Conservation (phyloP, 1,140 invertebrate genomes). For the Eumeta japonica region DNA sequence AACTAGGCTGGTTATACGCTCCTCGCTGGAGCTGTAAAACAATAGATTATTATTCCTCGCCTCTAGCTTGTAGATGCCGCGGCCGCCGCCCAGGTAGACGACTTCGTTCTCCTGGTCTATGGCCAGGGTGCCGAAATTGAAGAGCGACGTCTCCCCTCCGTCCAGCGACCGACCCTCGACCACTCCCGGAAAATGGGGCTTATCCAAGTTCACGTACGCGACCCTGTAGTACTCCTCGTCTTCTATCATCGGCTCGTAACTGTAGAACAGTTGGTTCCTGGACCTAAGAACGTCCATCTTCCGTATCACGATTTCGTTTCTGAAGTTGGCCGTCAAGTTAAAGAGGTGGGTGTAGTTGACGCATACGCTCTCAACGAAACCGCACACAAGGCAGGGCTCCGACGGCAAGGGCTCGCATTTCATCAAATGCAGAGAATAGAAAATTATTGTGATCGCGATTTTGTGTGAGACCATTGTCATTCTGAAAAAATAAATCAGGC, state of each 20-base stretch:
- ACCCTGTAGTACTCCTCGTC: constrained; percentile 40
- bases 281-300: constrained; percentile 30
- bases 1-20: constrained; percentile 29
- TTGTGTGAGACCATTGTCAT: too few species aligned
- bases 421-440: too few species aligned
- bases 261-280: constrained; percentile 32
- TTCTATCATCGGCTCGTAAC: constrained; percentile 34
- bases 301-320: constrained; percentile 28
- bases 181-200: constrained; percentile 15
- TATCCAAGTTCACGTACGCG: constrained; percentile 31
- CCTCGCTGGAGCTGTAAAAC: constrained; percentile 32
- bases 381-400: too few species aligned
- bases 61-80: constrained; percentile 31
- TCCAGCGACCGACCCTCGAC: constrained; percentile 15
- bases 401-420: too few species aligned
- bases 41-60: constrained; percentile 19
- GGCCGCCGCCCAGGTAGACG: constrained; percentile 35
- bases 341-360: constrained; percentile 31
- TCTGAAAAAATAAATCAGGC: too few species aligned
- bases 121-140: constrained; percentile 41
- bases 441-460: too few species aligned
- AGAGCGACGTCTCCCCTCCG: constrained; percentile 19
- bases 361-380: too few species aligned
- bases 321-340: constrained; percentile 33
- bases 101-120: constrained; percentile 33